Evolutionary conservation across 2,797 vertebrate species (phyloP).

Genomic region (Yasuhikotakia modesta): DNA sequence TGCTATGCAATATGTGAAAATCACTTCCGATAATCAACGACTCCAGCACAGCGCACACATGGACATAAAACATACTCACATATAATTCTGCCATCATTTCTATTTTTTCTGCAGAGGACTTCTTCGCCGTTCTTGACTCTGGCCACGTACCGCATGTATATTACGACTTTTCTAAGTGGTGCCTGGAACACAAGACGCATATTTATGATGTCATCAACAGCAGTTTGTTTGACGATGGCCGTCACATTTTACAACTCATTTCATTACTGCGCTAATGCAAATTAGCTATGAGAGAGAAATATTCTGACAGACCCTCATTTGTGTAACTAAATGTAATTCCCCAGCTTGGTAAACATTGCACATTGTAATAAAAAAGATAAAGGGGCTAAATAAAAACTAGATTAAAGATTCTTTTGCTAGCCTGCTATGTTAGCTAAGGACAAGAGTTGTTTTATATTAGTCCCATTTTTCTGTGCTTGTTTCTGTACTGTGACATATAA

Average conservation of each 20-base stretch:
- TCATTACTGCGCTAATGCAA: no score
- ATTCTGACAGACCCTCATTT: background rate
- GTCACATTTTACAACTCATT: background rate
- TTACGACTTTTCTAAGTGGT: no score
- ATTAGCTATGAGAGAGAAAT: background rate
- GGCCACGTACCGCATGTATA: no score
- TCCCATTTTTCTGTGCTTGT: background rate
- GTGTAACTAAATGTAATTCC: slow-evolving; percentile 1
- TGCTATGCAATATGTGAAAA: slow-evolving; percentile 47
- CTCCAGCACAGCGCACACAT: background rate
- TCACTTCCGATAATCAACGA: slow-evolving; percentile 35
- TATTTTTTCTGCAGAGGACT: background rate
- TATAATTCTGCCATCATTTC: background rate
- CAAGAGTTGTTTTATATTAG: background rate
- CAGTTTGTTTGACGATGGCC: no score
- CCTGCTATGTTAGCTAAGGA: background rate
- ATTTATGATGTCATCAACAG: background rate
- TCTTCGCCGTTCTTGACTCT: background rate
- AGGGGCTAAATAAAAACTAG: background rate
- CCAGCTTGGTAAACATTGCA: background rate
- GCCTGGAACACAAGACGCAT: no score
- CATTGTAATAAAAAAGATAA: background rate
- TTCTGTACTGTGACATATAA: background rate
- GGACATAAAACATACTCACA: background rate
- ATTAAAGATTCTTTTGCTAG: background rate